A percentile compares a stretch with the other conserved stretches of the same genome.
Conservation (phyloP, 2,797 vertebrate species). For the Pseudocheirus occidentalis region DNA sequence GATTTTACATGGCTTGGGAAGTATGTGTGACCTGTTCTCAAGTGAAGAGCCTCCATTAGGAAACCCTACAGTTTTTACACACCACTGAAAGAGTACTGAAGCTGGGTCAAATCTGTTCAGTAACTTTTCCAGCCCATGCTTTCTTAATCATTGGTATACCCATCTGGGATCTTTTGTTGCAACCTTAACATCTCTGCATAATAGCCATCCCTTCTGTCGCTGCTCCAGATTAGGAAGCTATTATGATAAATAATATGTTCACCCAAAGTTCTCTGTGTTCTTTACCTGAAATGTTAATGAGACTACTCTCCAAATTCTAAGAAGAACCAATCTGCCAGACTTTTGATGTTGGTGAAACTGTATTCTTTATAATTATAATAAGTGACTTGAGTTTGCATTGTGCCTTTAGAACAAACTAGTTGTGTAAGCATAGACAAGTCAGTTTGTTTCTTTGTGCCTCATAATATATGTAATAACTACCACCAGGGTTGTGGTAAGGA, state of each 20-base stretch:
- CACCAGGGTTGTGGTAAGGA: background rate
- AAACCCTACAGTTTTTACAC: background rate
- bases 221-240: background rate
- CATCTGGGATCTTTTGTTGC: background rate
- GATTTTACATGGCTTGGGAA: background rate
- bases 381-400: background rate
- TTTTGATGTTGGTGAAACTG: background rate
- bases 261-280: background rate
- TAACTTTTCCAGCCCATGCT: background rate
- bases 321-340: background rate
- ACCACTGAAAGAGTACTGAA: background rate
- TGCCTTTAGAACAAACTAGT: background rate
- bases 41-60: background rate
- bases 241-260: background rate
- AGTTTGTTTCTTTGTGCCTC: background rate
- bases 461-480: background rate
- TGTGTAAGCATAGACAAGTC: background rate
- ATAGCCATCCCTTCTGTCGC: background rate
- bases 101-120: background rate
- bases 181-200: background rate
- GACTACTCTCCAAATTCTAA: background rate
- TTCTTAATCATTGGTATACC: background rate
- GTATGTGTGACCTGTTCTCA: background rate
- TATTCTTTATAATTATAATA: background rate
- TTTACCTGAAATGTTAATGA: background rate